A percentile compares a stretch with the other conserved stretches of the same genome.
Conservation (phyloP, 2,888 invertebrate genomes). For the Macropis europaea region DNA sequence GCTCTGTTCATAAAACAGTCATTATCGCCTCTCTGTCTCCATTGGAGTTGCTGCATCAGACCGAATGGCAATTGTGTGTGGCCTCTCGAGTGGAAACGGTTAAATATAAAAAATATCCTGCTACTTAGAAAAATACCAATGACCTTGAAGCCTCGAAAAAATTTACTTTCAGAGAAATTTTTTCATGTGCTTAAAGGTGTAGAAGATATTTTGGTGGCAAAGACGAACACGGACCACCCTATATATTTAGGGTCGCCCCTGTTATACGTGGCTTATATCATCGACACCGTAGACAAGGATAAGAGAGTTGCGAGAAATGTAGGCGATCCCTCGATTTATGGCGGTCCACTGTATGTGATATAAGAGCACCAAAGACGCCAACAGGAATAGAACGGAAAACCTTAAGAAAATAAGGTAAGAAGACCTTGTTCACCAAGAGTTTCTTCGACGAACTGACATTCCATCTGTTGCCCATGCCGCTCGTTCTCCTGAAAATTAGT, state of each 20-base stretch:
- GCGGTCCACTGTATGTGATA: conserved; percentile 14
- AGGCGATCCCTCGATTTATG: conserved; percentile 32
- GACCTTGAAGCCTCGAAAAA: too few species aligned
- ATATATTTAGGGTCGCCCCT: conserved; percentile 3
- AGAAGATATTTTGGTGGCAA: too few species aligned
- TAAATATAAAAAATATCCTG: too few species aligned
- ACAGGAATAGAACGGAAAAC: background rate
- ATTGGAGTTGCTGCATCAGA: too few species aligned
- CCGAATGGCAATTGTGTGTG: too few species aligned
- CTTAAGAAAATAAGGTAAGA: background rate
- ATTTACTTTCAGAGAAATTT: too few species aligned
- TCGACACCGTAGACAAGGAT: conserved; percentile 9
- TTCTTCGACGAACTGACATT: background rate
- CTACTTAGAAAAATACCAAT: too few species aligned
- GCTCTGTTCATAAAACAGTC: too few species aligned
- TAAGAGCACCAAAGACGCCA: background rate
- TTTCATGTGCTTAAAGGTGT: too few species aligned
- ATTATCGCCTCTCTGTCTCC: too few species aligned
- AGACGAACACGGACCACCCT: too few species aligned
- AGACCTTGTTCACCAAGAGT: background rate
- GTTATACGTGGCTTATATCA: conserved; percentile 19
- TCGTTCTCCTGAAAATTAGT: background rate
- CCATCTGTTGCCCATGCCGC: background rate
- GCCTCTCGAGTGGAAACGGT: too few species aligned
- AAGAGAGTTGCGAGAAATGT: conserved; percentile 20